Percentiles rank a stretch among this genome's conserved stretches.
These are phyloP conservation scores for Eumaeus atala DNA, from an alignment of 1,140 invertebrate species.

Conservation along the genomic window DNA sequence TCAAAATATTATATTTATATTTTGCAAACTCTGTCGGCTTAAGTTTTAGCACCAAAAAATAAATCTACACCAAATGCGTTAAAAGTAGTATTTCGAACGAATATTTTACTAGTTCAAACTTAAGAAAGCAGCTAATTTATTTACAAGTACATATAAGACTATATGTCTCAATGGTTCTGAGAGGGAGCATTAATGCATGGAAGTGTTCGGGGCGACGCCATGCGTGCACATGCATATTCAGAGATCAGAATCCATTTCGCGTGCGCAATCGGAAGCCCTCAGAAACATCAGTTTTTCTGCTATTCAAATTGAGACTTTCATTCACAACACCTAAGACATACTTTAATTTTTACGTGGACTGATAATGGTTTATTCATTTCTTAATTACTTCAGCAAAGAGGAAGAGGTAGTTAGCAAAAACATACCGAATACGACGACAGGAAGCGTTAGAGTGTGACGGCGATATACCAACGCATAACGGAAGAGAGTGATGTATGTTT, in stretches of 20 bases:
- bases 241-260: slow-evolving; percentile 68
- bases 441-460: slow-evolving; percentile 54
- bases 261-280: slow-evolving; percentile 62
- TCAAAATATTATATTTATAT: too few relatives aligned
- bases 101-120: too few relatives aligned
- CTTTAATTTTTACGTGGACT: slow-evolving; percentile 7
- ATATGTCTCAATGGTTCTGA: not conserved
- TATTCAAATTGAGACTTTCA: slow-evolving; percentile 44
- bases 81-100: too few relatives aligned
- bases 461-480: slow-evolving; percentile 33
- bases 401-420: slow-evolving; percentile 50
- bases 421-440: slow-evolving; percentile 36
- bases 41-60: too few relatives aligned
- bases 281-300: slow-evolving; percentile 29
- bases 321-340: slow-evolving; percentile 15
- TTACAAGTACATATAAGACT: too few relatives aligned
- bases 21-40: too few relatives aligned
- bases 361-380: slow-evolving; percentile 55
- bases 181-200: slow-evolving; percentile 30
- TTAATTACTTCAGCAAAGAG: slow-evolving; percentile 54
- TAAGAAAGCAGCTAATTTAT: too few relatives aligned
- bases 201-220: slow-evolving; percentile 41
- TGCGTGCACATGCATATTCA: slow-evolving; percentile 67
- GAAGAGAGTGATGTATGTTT: slow-evolving; percentile 46
- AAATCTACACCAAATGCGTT: too few relatives aligned